Conservation (phyloP, 2,888 invertebrate species). For the Stictocephala bisonia region DNA sequence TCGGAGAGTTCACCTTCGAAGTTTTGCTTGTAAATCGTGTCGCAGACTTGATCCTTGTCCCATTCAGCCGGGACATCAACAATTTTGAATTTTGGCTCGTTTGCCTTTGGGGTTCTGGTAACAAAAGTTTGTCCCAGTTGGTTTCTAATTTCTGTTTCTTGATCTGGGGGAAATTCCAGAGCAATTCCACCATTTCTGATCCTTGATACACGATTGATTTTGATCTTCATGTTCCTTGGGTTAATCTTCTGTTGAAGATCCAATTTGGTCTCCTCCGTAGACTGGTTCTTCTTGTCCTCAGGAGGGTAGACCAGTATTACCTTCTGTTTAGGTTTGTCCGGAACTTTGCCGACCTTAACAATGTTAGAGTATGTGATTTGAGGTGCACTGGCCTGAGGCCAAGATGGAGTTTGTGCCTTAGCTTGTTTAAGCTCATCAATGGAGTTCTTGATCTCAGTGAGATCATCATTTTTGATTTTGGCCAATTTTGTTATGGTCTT, state of each 20-base stretch:
- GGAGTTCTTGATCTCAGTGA: no score
- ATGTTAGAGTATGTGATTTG: no score
- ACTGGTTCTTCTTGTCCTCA: background rate
- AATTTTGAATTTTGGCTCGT: background rate
- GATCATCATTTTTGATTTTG: no score
- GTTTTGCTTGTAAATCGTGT: background rate
- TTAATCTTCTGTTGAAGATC: background rate
- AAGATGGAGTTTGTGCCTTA: no score
- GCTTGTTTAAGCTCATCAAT: no score
- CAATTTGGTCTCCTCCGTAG: background rate
- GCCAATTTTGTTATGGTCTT: no score
- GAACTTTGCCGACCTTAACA: no score
- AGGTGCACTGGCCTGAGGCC: no score
- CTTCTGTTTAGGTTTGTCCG: no score
- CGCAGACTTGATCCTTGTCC: background rate
- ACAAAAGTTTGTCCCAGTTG: background rate
- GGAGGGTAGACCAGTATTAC: background rate
- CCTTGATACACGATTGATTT: background rate
- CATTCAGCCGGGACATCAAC: background rate
- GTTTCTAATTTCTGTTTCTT: background rate
- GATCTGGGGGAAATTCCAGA: background rate
- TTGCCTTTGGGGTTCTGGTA: background rate
- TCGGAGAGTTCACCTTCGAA: background rate
- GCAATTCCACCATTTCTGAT: slow-evolving; percentile 11
- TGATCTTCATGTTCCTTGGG: background rate